Evolutionary conservation across 2,888 invertebrate species (phyloP), one percentile per base, ranked within the genome.

Genomic region (Calameuta idolon): DNA sequence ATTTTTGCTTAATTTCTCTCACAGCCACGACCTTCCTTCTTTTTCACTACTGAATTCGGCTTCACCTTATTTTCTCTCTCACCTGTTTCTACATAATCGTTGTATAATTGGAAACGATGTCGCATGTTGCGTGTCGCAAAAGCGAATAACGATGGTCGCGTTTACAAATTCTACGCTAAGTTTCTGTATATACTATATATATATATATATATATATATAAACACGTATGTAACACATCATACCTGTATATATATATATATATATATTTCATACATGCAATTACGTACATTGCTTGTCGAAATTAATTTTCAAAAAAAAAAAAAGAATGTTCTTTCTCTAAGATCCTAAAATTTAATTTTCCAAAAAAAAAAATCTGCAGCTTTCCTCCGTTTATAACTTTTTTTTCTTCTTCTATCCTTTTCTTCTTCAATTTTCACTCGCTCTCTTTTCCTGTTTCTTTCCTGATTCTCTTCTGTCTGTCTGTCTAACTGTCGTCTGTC

Each of bases 391-490:
- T 76, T 76, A 69, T 79, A 30, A 34, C 55, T 34, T 69, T 40
- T 34, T 40, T 40, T 34, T 40, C 40, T 34, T 40, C 40, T 75
- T 68, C 69, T 68, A 83, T 81, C 73, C 76, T 69, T 74, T 55
- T 37, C 69, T 77, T 80, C 40, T 79, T 74, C 91, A 91, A 89
- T 88, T 78, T 76, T 77, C 78, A 74, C 74, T 75, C 69, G 69
- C 34, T 74, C 73, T 79, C 75, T 77, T 75, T 40, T 77, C 69
- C 69, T 37, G n/a, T 80, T 79, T 68, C 69, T 69, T 74, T 73
- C 33, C 15, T 35, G n/a, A 55, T 74, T 79, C 69, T 76, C 80
- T 77, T 79, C 75, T 83, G 55, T 55, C 55, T 55, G 55, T 55
- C 55, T 55, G 55, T 55, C 23, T 55, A 23, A 23, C 55, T 55